A percentile compares a stretch with the other conserved stretches of the same genome.
phyloP scores from a whole-genome alignment of 1,140 invertebrate species.

The Nasonia longicornis region DNA sequence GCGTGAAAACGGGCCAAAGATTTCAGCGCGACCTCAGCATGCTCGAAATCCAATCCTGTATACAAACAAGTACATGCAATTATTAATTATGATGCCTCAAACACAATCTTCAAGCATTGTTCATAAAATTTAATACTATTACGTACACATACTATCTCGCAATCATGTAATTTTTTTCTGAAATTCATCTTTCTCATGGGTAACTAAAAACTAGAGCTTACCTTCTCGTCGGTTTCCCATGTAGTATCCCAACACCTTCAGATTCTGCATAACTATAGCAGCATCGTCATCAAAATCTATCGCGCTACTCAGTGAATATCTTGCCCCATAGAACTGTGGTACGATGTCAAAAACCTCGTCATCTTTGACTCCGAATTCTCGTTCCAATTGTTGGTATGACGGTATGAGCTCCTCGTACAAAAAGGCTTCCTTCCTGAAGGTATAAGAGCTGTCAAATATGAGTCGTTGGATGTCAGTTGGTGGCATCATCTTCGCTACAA shows the following conservation, averaged over 20 bases:
- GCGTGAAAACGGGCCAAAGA: background rate
- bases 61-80: background rate
- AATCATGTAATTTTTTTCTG: too few species aligned
- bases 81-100: background rate
- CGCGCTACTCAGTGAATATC: slow-evolving; percentile 64
- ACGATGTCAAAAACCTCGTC: too few species aligned
- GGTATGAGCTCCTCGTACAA: slow-evolving; percentile 61
- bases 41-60: background rate
- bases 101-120: too few species aligned
- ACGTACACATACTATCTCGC: too few species aligned
- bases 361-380: too few species aligned
- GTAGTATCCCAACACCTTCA: slow-evolving; percentile 68
- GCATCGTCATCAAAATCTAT: slow-evolving; percentile 70
- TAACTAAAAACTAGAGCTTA: slow-evolving; percentile 6
- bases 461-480: slow-evolving; percentile 59
- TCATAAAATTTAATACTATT: too few species aligned
- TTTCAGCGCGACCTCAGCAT: background rate
- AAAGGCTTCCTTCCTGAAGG: slow-evolving; percentile 64
- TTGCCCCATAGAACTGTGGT: slow-evolving; percentile 48
- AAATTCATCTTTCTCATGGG: too few species aligned
- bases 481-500: slow-evolving; percentile 65
- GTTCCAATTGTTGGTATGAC: slow-evolving; percentile 53
- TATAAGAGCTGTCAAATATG: slow-evolving; percentile 62
- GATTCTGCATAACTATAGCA: slow-evolving; percentile 72
- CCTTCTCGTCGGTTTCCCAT: slow-evolving; percentile 65